Base-by-base conservation (phyloP, 2,113 vertebrate species). In the Dascyllus trimaculatus region DNA sequence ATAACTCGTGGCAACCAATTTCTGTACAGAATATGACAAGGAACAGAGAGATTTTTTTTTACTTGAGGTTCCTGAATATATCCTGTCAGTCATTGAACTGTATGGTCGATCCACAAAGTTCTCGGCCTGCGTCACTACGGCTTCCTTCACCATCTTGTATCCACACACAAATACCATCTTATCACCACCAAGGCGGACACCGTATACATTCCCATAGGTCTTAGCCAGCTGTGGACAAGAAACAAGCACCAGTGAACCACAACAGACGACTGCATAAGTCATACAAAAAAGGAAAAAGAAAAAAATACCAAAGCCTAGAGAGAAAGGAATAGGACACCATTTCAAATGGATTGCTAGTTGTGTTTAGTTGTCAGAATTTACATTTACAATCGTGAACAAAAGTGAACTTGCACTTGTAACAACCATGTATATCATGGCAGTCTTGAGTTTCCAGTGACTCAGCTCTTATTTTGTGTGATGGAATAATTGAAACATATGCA, bases 61-160 rank as follows among this genome's bases (percentile, higher is more conserved):
- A 89, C 88, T 60, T 86, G 89, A 72, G 45, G 40, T 29, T 43
- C 75, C 66, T 6, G 58, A 78, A 5, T 88, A 94, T n/a, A 87
- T 0, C 22, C 58, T 88, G 0, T 76, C 52, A 1, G 0, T 0
- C 0, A 90, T 0, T 8, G 94, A 83, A 1, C 54, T 0, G 0
- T 67, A 0, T 0, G 95, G 95, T 1, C 95, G 94, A 15, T 87
- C 93, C 0, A 92, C 3, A 84, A 97, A 95, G 78, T 88, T 89
- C 2, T 96, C 90, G 0, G 80, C 95, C 56, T 95, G 94, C 18
- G 88, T 88, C 22, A 95, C 49, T 1, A 96, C 80, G 24, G 85
- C 94, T 81, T 97, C 95, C 63, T 94, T 96, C 26, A 95, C 62
- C 90, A 92, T 76, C 49, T 86, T 84, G 11, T 95, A 85, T 2